Base-by-base conservation (phyloP, 2,888 invertebrate species). In the Calephelis perditalis region DNA sequence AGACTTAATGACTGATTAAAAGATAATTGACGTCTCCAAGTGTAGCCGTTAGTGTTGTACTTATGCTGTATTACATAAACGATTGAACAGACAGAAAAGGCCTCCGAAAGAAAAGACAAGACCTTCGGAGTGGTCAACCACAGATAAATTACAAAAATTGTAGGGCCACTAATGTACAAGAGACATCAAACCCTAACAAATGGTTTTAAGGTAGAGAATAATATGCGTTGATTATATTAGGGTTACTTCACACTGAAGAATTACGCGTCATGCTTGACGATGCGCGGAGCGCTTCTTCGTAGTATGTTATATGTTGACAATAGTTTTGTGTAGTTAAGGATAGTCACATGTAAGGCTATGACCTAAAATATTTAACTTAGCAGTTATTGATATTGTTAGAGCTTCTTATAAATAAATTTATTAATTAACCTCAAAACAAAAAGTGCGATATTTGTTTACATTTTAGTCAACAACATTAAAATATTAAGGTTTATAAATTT, bases 261-360 rank as follows among this genome's bases (percentile, higher is more conserved):
- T 77, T 77, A 76, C 78, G 71, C 76, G 77, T 65, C 70, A 73
- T 71, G 79, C 77, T 73, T 67, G 62, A 68, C 68, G 66, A 69
- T 72, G 78, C 78, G 74, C 75, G 70, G 73, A 71, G 77, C 63
- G 66, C 76, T 69, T 74, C 74, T 76, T 76, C 67, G 12, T 61
- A 47, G 9, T 12, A 37, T 59, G 44, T 6, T 2, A 7, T 59
- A 47, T 9, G 8, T 58, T 58, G 10, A 49, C 15, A 46, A 58
- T 8, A 11, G 15, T 61, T 63, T 65, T 45, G 7, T 5, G 43
- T 7, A 9, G 54, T 57, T 4, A 5, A 37, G 37, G 58, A 63
- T 15, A 58, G 40, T 26, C 3, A 26, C 26, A 26, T 26, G 26
- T 26, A 26, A 26, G 4, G 26, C 26, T 26, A 26, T 26, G 26